A percentile compares a stretch with the other conserved stretches of the same genome.
phyloP scores from a whole-genome alignment of 2,888 invertebrate genomes.

The Achlya flavicornis region DNA sequence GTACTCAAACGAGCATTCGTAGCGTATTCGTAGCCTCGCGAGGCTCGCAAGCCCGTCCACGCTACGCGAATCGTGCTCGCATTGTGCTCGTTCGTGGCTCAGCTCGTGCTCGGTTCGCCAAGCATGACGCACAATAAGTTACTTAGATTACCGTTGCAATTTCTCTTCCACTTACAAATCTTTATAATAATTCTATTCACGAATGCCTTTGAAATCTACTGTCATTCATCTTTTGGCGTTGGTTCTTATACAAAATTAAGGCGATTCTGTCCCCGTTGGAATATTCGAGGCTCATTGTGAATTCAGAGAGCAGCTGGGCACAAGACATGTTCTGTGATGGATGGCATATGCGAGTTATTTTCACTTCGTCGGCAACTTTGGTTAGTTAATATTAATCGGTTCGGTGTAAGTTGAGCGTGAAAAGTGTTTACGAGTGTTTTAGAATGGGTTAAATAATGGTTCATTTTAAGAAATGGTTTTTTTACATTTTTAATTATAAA shows the following conservation, averaged over 20 bases:
- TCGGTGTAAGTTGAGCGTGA: not conserved
- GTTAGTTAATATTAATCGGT: not conserved
- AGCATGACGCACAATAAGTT: too few species aligned
- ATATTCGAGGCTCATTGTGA: conserved; percentile 29
- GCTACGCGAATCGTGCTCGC: too few species aligned
- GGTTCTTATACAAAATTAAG: conserved; percentile 20
- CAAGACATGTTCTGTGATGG: conserved; percentile 33
- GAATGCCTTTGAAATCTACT: conserved; percentile 11
- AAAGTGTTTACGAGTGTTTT: not conserved
- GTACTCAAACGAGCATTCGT: too few species aligned
- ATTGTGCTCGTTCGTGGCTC: too few species aligned
- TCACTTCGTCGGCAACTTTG: not conserved
- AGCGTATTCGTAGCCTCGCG: too few species aligned
- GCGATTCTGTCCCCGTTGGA: conserved; percentile 15
- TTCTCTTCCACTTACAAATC: not conserved
- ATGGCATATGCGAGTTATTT: conserved; percentile 15
- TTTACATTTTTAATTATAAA: too few species aligned
- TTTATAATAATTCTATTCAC: not conserved
- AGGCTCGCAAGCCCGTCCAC: too few species aligned
- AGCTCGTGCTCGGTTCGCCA: too few species aligned
- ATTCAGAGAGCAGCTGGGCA: conserved; percentile 32
- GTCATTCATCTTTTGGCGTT: conserved; percentile 14
- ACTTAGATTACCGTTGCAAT: too few species aligned
- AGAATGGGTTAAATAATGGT: not conserved
- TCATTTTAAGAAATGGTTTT: too few species aligned